These are phyloP conservation scores for Plestiodon gilberti DNA, from an alignment of 2,113 vertebrate genomes.

Conservation along the genomic window DNA sequence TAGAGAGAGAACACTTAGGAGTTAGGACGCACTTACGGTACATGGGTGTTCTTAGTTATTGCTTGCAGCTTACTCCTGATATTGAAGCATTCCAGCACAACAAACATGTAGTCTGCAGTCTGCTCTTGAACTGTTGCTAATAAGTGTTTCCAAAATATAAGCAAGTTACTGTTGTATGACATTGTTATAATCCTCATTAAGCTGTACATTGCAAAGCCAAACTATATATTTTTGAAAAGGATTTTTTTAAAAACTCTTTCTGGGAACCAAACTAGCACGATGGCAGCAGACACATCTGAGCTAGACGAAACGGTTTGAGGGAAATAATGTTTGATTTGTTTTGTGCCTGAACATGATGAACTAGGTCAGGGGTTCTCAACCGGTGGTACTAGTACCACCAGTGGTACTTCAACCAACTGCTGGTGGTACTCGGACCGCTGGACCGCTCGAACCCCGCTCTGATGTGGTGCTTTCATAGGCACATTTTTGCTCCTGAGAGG, in stretches of 20 bases:
- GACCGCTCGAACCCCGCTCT: no score
- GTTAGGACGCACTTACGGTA: neutral
- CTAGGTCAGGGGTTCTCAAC: no score
- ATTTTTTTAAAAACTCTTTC: neutral
- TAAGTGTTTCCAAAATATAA: neutral
- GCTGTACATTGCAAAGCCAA: no score
- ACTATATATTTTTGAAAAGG: accelerated
- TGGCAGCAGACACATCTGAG: neutral
- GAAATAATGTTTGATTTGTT: neutral
- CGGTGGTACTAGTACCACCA: no score
- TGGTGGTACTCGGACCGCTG: no score
- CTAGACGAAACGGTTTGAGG: neutral
- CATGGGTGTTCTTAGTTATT: neutral
- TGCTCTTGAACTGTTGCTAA: neutral
- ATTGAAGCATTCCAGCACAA: neutral
- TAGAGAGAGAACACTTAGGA: neutral
- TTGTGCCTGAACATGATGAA: neutral
- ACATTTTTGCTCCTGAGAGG: no score
- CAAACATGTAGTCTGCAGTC: neutral
- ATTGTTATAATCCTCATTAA: neutral
- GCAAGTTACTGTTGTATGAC: neutral
- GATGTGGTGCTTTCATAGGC: no score
- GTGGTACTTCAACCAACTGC: no score
- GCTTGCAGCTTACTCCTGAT: neutral
- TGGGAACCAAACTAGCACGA: neutral